phyloP scores from a whole-genome alignment of 2,113 vertebrate genomes.

The Ailurus styani region DNA sequence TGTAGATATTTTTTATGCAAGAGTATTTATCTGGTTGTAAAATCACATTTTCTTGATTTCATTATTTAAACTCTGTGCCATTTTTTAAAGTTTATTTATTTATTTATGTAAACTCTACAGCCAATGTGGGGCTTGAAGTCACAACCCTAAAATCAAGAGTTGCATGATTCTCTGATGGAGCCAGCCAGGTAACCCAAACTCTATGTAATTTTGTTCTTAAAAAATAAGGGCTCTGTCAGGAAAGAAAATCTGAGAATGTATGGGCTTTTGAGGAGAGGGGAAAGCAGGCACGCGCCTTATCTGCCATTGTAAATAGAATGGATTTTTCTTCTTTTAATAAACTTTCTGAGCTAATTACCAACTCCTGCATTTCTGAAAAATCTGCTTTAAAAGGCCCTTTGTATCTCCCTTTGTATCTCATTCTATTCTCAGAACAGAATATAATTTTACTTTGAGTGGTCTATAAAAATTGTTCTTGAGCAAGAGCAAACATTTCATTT shows the following conservation, averaged over 20 bases:
- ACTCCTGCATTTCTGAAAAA: slow-evolving; percentile 27
- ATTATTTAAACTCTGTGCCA: not conserved
- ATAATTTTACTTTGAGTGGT: not conserved
- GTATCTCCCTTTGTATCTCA: not conserved
- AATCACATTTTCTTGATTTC: not conserved
- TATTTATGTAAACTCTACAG: not conserved
- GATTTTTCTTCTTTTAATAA: not conserved
- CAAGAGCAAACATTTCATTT: not conserved
- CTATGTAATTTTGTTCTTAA: not conserved
- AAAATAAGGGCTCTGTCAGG: not conserved
- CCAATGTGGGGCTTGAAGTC: not conserved
- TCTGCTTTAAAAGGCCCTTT: not conserved
- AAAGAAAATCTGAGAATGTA: not conserved
- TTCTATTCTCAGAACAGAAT: slow-evolving; percentile 10
- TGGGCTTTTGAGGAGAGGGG: not conserved
- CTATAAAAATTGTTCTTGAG: slow-evolving; percentile 6
- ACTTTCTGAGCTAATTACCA: not conserved
- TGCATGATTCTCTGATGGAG: not conserved
- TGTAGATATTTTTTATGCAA: slow-evolving; percentile 30
- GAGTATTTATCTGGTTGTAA: not conserved
- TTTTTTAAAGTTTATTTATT: not conserved
- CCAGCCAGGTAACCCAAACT: not conserved
- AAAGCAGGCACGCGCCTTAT: not conserved
- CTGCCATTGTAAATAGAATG: not conserved
- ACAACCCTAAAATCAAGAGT: not conserved